Conservation (phyloP, 2,888 invertebrate genomes). For the Zootermopsis nevadensis region DNA sequence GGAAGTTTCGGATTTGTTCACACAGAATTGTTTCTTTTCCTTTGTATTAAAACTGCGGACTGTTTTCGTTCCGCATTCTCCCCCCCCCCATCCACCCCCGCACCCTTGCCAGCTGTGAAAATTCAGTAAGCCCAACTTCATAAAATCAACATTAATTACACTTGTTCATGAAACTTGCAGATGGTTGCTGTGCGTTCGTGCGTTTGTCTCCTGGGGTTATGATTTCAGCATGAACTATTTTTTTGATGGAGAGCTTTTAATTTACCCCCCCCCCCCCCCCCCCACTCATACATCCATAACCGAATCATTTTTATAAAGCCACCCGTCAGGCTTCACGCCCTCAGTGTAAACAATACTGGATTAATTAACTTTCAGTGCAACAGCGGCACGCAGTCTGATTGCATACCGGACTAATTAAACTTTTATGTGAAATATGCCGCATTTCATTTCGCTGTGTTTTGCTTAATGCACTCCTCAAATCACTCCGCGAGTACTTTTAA, state of each 20-base stretch:
- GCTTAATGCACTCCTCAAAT: neutral
- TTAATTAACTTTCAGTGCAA: slow-evolving; percentile 9
- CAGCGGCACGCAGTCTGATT: neutral
- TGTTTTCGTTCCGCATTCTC: slow-evolving; percentile 22
- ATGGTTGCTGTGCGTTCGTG: neutral
- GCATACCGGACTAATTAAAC: slow-evolving; percentile 7
- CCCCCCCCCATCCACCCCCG: neutral
- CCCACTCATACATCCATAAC: neutral
- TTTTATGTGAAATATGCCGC: neutral
- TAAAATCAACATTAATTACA: slow-evolving; percentile 14
- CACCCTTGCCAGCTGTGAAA: slow-evolving; percentile 2
- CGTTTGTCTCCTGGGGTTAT: neutral
- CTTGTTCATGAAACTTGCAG: slow-evolving; percentile 6
- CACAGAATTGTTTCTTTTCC: too few relatives aligned
- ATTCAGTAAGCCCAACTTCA: slow-evolving; percentile 30
- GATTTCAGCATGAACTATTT: slow-evolving; percentile 6
- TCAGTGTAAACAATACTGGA: neutral
- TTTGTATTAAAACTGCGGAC: neutral
- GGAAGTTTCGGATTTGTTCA: too few relatives aligned
- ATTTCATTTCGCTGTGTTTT: neutral
- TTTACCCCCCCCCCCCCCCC: neutral
- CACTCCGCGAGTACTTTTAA: neutral
- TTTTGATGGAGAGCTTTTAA: neutral
- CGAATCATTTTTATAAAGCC: slow-evolving; percentile 4
- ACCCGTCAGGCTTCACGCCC: neutral